Evolutionary conservation across 2,888 invertebrate genomes (phyloP).

Genomic region (Rhagonycha fulva): DNA sequence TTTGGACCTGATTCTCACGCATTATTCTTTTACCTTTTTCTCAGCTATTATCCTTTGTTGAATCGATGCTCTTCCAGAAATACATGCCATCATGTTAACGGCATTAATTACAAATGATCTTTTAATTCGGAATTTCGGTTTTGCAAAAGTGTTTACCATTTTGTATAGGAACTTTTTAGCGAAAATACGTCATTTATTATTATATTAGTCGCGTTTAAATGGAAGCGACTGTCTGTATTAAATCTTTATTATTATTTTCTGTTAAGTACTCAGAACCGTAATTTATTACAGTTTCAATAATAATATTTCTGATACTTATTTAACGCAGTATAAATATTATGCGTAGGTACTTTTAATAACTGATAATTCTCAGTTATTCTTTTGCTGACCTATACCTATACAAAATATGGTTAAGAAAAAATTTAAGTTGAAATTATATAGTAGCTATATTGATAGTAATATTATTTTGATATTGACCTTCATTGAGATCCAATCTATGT

Average conservation of each 20-base stretch:
- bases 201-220: not conserved
- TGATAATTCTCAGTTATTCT: not conserved
- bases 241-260: not conserved
- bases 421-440: not conserved
- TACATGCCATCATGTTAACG: not conserved
- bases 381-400: not conserved
- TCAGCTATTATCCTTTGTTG: not conserved
- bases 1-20: slow-evolving; percentile 9
- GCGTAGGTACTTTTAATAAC: not conserved
- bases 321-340: not conserved
- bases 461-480: slow-evolving; percentile 10
- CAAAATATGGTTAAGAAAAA: not conserved
- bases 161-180: not conserved
- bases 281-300: not conserved
- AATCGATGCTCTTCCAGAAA: not conserved
- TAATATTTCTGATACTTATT: not conserved
- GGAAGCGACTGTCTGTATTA: not conserved
- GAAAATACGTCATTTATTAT: not conserved
- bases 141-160: not conserved
- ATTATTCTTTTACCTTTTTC: slow-evolving; percentile 8
- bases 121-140: slow-evolving; percentile 3
- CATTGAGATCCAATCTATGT: slow-evolving; percentile 7
- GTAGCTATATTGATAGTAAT: not conserved
- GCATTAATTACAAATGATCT: not conserved
- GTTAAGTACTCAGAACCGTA: not conserved